A percentile compares a stretch with the other conserved stretches of the same genome.
Conservation (phyloP, 1,140 invertebrate species). For the Papilio machaon region DNA sequence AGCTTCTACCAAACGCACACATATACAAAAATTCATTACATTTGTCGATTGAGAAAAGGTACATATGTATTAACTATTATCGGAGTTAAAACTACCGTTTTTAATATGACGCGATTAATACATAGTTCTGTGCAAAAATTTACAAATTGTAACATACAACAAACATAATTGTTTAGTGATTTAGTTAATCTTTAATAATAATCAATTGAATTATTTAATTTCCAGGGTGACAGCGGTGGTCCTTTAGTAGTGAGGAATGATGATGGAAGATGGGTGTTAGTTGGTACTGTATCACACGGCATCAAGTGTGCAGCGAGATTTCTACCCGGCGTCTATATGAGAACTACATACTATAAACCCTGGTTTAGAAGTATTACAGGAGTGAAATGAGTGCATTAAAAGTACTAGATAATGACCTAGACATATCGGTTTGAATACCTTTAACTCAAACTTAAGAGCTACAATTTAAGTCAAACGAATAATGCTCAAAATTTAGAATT, state of each 20-base stretch:
- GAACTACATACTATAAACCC: slow-evolving; percentile 94
- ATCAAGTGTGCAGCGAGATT: slow-evolving; percentile 96
- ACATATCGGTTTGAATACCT: neutral
- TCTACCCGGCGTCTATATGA: slow-evolving; percentile 95
- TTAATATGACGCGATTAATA: too few relatives aligned
- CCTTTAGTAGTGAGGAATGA: slow-evolving; percentile 92
- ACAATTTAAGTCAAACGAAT: neutral
- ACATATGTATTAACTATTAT: too few relatives aligned
- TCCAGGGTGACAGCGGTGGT: slow-evolving; percentile 96
- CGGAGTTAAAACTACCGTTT: too few relatives aligned
- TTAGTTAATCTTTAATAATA: neutral
- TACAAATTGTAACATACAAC: too few relatives aligned
- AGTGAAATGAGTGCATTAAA: slow-evolving; percentile 69
- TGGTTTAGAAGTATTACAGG: slow-evolving; percentile 94
- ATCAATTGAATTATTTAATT: slow-evolving; percentile 19
- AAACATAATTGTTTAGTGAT: too few relatives aligned
- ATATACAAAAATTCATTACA: too few relatives aligned
- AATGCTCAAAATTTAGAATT: slow-evolving; percentile 2
- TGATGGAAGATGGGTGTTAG: slow-evolving; percentile 94
- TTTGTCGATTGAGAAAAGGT: too few relatives aligned
- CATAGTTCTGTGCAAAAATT: too few relatives aligned
- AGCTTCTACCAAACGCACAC: too few relatives aligned
- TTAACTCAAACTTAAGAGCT: neutral
- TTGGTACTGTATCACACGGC: slow-evolving; percentile 97
- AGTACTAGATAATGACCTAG: neutral